Base-by-base conservation (phyloP, 2,797 vertebrate genomes). In the Enteromius radiatus region DNA sequence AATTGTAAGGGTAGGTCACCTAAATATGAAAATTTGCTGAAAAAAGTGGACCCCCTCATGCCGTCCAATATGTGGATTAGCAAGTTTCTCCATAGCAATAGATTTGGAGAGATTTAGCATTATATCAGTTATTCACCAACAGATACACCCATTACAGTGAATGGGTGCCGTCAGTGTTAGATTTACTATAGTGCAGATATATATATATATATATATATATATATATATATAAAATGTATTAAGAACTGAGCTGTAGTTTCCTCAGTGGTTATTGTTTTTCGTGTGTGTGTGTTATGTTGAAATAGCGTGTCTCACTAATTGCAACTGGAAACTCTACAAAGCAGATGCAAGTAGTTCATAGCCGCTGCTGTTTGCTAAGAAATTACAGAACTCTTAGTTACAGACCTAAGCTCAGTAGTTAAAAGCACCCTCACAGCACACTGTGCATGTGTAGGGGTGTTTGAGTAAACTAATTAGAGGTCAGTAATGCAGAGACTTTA, bases 391-490 rank as follows among this genome's bases (percentile, higher is more conserved):
- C 43, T 84, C 52, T 21, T 69, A 80, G 54, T 74, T 81, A 81
- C 45, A 81, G 79, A 70, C 43, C n/a, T 11, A 59, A 23, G 23
- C 65, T 80, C 56, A 71, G 85, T 56, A 83, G 71, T 86, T 80
- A 74, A 81, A 85, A 52, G 81, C 59, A 76, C 77, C 76, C 65
- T 67, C 45, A n/a, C 67, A 56, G 43, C 74, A 61, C 26, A 9
- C 75, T 64, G 26, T 36, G 47, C 36, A 41, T 61, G 43, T 76
- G 33, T 33, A n/a, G 52, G 52, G 26, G 67, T 79, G 84, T 77
- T 68, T 49, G 65, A 68, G 54, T 75, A 38, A 67, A 63, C 65
- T 82, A 84, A 86, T 87, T 89, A 85, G 52, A 85, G 83, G 83
- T 87, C 76, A 76, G 80, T 54, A 73, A 78, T 36, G 56, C 47